Percentiles rank a stretch among this genome's conserved stretches.
Conservation (phyloP, 2,888 invertebrate species). For the Drosophila longiperda region DNA sequence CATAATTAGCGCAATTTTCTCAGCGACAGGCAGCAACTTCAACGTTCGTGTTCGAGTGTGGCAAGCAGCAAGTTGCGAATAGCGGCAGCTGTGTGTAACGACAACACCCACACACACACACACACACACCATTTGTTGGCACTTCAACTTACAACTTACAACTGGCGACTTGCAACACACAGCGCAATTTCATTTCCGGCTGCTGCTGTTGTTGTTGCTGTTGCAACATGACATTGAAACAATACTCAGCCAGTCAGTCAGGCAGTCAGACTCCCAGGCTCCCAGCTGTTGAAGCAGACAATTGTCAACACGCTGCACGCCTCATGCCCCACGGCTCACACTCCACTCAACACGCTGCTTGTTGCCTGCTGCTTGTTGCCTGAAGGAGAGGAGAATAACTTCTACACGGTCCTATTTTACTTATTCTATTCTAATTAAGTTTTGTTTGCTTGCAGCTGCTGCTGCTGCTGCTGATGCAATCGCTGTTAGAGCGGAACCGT, state of each 20-base stretch:
- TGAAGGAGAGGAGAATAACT: constrained; percentile 33
- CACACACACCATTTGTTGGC: constrained; percentile 37
- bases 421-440: constrained; percentile 54
- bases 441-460: constrained; percentile 24
- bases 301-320: constrained; percentile 3
- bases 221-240: constrained; percentile 75
- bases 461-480: constrained; percentile 19
- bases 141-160: constrained; percentile 36
- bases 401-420: constrained; percentile 41
- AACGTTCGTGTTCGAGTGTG: constrained; percentile 60
- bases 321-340: neutral
- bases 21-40: constrained; percentile 41
- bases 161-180: constrained; percentile 39
- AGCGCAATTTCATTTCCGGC: constrained; percentile 50
- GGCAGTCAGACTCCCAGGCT: constrained; percentile 17
- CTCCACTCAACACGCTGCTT: neutral
- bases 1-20: constrained; percentile 74
- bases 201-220: constrained; percentile 7
- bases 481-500: constrained; percentile 33
- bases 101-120: constrained; percentile 35
- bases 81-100: neutral
- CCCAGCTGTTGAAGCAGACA: constrained; percentile 25
- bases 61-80: constrained; percentile 26
- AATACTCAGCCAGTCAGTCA: constrained; percentile 41
- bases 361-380: neutral